These are phyloP conservation scores for Tineola bisselliella DNA, from an alignment of 2,888 invertebrate genomes.

Conservation along the genomic window DNA sequence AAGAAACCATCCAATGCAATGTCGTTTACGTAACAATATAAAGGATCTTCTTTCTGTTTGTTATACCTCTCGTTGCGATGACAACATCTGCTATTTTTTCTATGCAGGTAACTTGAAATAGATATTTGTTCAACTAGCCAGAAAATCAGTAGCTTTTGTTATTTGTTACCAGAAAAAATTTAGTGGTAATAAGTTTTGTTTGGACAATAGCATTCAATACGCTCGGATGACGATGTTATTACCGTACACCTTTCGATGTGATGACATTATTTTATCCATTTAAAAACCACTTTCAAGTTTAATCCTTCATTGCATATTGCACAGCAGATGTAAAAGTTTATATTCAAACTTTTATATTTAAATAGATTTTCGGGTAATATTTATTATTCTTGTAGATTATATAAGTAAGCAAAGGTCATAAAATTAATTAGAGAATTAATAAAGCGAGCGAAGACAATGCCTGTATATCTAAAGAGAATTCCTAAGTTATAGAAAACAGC, in stretches of 20 bases:
- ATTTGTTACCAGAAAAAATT: slow-evolving; percentile 12
- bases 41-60: slow-evolving; percentile 43
- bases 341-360: not conserved
- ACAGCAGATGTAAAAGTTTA: not conserved
- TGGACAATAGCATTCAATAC: slow-evolving; percentile 14
- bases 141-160: slow-evolving; percentile 59
- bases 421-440: not conserved
- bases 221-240: slow-evolving; percentile 2
- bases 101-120: slow-evolving; percentile 41
- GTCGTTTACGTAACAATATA: slow-evolving; percentile 54
- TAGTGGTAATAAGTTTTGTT: slow-evolving; percentile 16
- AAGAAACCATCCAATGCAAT: slow-evolving; percentile 53
- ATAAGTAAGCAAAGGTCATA: no score
- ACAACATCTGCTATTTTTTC: slow-evolving; percentile 62
- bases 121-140: slow-evolving; percentile 64
- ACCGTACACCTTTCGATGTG: not conserved
- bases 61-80: slow-evolving; percentile 39
- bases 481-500: slow-evolving; percentile 5
- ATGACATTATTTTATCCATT: slow-evolving; percentile 5
- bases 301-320: not conserved
- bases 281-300: not conserved
- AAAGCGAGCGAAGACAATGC: not conserved
- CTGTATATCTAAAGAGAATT: not conserved
- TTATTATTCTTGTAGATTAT: no score
- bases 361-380: no score